A percentile compares a stretch with the other conserved stretches of the same genome.
These are phyloP conservation scores for Andrena trimmerana DNA, from an alignment of 2,888 invertebrate genomes.

Conservation along the genomic window DNA sequence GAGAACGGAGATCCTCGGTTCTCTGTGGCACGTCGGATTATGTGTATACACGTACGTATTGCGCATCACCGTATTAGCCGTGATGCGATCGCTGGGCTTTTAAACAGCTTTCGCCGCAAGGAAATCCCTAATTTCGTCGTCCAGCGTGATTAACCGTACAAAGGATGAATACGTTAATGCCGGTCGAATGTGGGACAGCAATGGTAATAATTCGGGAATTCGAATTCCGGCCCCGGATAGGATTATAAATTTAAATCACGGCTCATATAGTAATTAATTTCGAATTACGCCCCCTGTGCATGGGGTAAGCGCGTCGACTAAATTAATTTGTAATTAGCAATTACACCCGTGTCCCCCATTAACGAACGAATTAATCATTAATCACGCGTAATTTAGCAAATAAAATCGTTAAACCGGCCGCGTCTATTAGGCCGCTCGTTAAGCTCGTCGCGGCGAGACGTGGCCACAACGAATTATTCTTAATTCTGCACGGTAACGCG, in stretches of 20 bases:
- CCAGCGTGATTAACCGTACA: slow-evolving; percentile 2
- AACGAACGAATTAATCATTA: slow-evolving; percentile 69
- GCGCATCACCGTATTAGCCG: not conserved
- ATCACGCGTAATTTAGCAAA: slow-evolving; percentile 59
- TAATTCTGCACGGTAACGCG: slow-evolving; percentile 2
- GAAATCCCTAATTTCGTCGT: slow-evolving; percentile 44
- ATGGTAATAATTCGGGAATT: slow-evolving; percentile 65
- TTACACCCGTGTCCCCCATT: slow-evolving; percentile 61
- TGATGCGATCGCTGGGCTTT: slow-evolving; percentile 9
- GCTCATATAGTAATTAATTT: slow-evolving; percentile 72
- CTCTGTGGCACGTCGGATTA: too few relatives aligned
- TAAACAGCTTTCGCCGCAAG: slow-evolving; percentile 33
- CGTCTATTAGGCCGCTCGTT: slow-evolving; percentile 18
- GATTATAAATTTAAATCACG: slow-evolving; percentile 73
- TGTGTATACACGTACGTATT: not conserved
- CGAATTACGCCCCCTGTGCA: slow-evolving; percentile 58
- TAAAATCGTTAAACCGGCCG: slow-evolving; percentile 39
- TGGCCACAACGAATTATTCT: slow-evolving; percentile 8
- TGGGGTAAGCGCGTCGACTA: slow-evolving; percentile 51
- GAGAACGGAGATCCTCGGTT: not conserved
- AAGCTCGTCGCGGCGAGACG: slow-evolving; percentile 3
- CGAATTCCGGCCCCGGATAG: slow-evolving; percentile 61
- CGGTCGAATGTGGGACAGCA: slow-evolving; percentile 59
- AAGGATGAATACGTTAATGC: slow-evolving; percentile 56
- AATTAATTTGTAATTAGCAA: slow-evolving; percentile 72